phyloP scores from a whole-genome alignment of 2,888 invertebrate genomes.

The Amphipoea oculea region DNA sequence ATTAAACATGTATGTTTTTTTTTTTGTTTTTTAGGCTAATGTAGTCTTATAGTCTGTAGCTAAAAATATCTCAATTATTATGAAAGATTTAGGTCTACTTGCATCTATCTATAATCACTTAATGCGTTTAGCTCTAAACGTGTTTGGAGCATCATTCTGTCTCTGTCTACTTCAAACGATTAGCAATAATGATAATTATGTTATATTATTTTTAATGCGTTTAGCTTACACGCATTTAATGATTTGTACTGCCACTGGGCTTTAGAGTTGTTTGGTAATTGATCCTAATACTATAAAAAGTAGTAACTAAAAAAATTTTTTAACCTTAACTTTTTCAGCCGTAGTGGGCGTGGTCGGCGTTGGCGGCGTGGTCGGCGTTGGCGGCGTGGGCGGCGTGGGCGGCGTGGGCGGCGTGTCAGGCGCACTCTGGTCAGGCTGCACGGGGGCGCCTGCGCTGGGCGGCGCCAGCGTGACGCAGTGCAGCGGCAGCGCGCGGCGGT shows the following conservation, averaged over 20 bases:
- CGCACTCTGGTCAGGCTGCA: background rate
- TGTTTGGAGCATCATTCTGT: background rate
- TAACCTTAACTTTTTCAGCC: background rate
- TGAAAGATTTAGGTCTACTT: background rate
- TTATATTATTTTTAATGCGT: background rate
- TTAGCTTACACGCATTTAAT: background rate
- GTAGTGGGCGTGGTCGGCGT: background rate
- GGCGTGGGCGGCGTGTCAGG: background rate
- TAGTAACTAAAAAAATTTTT: background rate
- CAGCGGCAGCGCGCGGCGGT: conserved; percentile 81
- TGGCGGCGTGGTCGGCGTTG: no score
- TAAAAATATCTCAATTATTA: background rate
- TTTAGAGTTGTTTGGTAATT: background rate
- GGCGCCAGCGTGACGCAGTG: conserved; percentile 80
- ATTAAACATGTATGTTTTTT: no score
- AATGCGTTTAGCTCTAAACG: background rate
- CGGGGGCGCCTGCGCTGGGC: background rate
- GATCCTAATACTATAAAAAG: background rate
- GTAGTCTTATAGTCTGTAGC: background rate
- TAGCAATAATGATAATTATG: background rate
- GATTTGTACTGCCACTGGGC: background rate
- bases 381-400: no score
- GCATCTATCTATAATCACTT: background rate
- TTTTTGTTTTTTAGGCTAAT: background rate
- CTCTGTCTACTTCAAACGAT: background rate